Conservation (phyloP, 2,888 invertebrate species). For the Eristalinus sepulchralis region DNA sequence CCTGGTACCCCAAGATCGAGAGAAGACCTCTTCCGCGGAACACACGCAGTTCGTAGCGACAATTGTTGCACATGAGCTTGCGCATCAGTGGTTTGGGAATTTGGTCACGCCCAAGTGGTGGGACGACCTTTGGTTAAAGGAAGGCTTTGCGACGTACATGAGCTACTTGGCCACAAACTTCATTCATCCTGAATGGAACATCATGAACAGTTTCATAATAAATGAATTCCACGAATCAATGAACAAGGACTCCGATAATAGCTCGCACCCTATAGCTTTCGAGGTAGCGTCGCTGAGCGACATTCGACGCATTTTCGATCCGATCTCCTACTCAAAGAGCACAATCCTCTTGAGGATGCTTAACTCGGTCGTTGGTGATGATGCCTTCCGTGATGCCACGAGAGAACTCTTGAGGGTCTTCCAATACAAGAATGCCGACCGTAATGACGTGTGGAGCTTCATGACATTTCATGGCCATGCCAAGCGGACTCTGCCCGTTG, state of each 20-base stretch:
- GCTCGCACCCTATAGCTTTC: constrained; percentile 86
- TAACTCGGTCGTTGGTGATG: constrained; percentile 85
- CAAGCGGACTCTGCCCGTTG: constrained; percentile 78
- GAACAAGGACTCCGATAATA: constrained; percentile 83
- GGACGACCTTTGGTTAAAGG: constrained; percentile 87
- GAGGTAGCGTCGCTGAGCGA: constrained; percentile 84
- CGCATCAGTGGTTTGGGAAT: constrained; percentile 93
- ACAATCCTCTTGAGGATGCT: constrained; percentile 88
- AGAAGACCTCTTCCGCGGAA: constrained; percentile 81
- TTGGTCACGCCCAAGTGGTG: constrained; percentile 89
- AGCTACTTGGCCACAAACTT: constrained; percentile 80
- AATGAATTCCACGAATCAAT: constrained; percentile 83
- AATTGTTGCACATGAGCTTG: constrained; percentile 88
- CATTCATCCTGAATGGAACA: constrained; percentile 83
- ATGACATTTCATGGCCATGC: constrained; percentile 83
- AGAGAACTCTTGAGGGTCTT: constrained; percentile 82
- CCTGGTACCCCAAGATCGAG: constrained; percentile 80
- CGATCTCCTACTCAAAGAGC: constrained; percentile 88
- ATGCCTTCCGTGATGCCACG: constrained; percentile 82
- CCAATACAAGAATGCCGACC: constrained; percentile 84
- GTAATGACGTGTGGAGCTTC: constrained; percentile 85
- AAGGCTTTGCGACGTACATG: constrained; percentile 83
- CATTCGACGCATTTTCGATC: constrained; percentile 86
- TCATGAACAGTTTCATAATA: constrained; percentile 83
- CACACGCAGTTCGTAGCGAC: constrained; percentile 85